These are phyloP conservation scores for Julus scandinavius DNA, from an alignment of 2,888 invertebrate species.

Conservation along the genomic window DNA sequence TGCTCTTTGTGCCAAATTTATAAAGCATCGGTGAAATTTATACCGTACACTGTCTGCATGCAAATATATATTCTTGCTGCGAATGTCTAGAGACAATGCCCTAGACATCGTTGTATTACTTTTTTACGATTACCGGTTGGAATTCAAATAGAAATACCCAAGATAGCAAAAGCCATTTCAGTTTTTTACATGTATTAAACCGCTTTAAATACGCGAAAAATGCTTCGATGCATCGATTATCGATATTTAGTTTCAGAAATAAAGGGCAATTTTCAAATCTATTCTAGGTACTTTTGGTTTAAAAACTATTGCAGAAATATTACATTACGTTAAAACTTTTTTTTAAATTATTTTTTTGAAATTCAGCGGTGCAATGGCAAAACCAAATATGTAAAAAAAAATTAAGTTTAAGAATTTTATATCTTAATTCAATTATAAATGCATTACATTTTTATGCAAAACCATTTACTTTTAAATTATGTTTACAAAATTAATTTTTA, in stretches of 20 bases:
- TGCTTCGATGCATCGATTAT: not conserved
- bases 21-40: conserved; percentile 44
- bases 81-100: conserved; percentile 41
- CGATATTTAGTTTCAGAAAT: not conserved
- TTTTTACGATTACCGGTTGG: conserved; percentile 17
- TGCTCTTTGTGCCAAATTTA: conserved; percentile 16
- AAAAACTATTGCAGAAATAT: too few relatives aligned
- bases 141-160: conserved; percentile 21
- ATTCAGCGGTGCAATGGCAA: too few relatives aligned
- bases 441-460: too few relatives aligned
- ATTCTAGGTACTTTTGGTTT: too few relatives aligned
- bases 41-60: conserved; percentile 40
- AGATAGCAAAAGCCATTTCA: not conserved
- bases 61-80: not conserved
- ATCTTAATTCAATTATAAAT: too few relatives aligned
- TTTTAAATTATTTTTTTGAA: too few relatives aligned
- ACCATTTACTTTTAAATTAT: too few relatives aligned
- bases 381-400: too few relatives aligned
- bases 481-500: too few relatives aligned
- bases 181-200: not conserved
- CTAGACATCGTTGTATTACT: not conserved
- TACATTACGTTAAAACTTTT: too few relatives aligned
- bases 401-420: too few relatives aligned
- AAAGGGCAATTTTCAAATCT: too few relatives aligned
- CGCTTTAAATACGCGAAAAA: not conserved